Evolutionary conservation across 1,140 invertebrate species (phyloP), one percentile per base, ranked within the genome.

Genomic region (Bombus superbus): DNA sequence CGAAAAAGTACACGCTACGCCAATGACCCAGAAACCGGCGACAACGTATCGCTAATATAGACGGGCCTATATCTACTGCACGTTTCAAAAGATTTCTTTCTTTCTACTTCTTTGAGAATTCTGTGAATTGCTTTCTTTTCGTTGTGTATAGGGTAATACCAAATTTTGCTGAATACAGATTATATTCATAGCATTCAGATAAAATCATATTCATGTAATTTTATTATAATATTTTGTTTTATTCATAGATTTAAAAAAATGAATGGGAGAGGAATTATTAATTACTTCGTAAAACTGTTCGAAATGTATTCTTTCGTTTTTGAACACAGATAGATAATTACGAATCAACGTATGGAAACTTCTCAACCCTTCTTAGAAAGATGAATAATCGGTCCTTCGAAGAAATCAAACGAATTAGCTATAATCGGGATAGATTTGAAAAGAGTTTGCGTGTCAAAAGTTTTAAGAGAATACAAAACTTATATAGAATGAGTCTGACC

Each of bases 1-100:
- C 84, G 84, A 85, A 81, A 85, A 85, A 85, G 32, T 83, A 78
- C 82, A 78, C 40, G 74, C 83, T 73, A 74, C 84, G 84, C 83
- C 83, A 85, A 85, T 85, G 83, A 85, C 83, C 83, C 83, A 85
- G 83, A 80, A 85, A 85, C 40, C 40, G 11, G 42, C 73, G n/a
- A 75, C 81, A 83, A 76, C 28, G 53, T 81, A 62, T 62, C 69
- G 40, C 11, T 32, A 28, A 40, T 40, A 42, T 32, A 42, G 32
- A 15, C 28, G 2, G 40, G 10, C 2, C 22, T n/a, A 18, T 4
- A 15, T 57, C 42, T 59, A 72, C 35, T 8, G 44, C 4, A 9
- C n/a, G 57, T 75, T 82, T 74, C 71, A 64, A n/a, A 47, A 81
- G 32, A 69, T 42, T n/a, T 18, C 18, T 40, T 68, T 3, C 62